Percentiles rank a stretch among this genome's conserved stretches.
These are phyloP conservation scores for Xiphorhynchus elegans DNA, from an alignment of 2,113 vertebrate genomes.

Conservation along the genomic window DNA sequence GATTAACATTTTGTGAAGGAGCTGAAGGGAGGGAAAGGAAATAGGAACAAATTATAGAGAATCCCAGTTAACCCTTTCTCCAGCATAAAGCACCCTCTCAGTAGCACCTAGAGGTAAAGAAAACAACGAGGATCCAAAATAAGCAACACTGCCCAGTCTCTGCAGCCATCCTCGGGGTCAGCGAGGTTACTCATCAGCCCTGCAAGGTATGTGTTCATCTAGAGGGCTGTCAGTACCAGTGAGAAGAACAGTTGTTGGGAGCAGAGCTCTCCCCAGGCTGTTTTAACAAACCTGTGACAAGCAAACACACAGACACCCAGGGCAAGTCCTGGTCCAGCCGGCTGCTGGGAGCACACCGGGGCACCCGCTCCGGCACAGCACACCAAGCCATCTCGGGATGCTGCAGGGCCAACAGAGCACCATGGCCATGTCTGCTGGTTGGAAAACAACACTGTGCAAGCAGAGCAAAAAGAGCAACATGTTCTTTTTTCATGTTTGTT, in stretches of 20 bases:
- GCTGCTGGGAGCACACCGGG: not conserved
- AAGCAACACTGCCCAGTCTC: conserved; percentile 27
- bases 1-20: conserved; percentile 90
- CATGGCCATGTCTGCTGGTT: rapidly evolving
- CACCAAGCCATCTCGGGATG: not conserved
- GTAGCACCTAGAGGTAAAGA: conserved; percentile 35
- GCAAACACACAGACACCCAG: not conserved
- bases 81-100: not conserved
- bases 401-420: not conserved
- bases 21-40: conserved; percentile 81
- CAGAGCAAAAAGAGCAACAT: rapidly evolving
- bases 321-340: not conserved
- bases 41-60: conserved; percentile 75
- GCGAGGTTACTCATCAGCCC: conserved; percentile 30
- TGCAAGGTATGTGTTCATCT: conserved; percentile 25
- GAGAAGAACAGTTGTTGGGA: conserved; percentile 7
- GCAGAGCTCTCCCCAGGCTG: not conserved
- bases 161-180: conserved; percentile 38
- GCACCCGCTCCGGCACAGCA: rapidly evolving
- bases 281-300: not conserved
- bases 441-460: not conserved
- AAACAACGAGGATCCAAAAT: conserved; percentile 31
- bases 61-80: conserved; percentile 80
- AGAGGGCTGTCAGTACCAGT: conserved; percentile 26
- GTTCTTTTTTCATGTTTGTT: too few relatives aligned